A percentile compares a stretch with the other conserved stretches of the same genome.
phyloP scores from a whole-genome alignment of 2,888 invertebrate genomes.

The Agrochola lychnidis region DNA sequence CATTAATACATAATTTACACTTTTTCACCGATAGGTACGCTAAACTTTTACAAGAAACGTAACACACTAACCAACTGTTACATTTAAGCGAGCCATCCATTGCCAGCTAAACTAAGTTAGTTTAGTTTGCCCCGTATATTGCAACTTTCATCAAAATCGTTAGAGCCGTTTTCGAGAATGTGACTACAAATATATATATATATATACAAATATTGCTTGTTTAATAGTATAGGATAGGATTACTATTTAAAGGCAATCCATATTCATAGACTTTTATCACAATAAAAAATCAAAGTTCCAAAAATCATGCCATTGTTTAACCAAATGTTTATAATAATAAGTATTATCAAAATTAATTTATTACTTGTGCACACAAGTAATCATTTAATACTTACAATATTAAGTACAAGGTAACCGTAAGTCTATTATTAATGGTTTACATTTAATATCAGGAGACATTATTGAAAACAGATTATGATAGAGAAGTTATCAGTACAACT shows the following conservation, averaged over 20 bases:
- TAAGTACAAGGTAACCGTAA: conserved; percentile 28
- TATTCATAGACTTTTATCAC: neutral
- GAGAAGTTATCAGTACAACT: conserved; percentile 47
- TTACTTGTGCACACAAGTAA: conserved; percentile 10
- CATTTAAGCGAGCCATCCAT: too few species aligned
- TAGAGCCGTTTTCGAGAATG: too few species aligned
- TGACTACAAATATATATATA: too few species aligned
- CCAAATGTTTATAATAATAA: neutral
- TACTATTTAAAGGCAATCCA: neutral
- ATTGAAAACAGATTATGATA: conserved; percentile 60
- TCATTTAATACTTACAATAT: conserved; percentile 10
- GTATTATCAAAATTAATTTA: conserved; percentile 28
- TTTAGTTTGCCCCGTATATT: too few species aligned
- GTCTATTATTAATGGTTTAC: conserved; percentile 37
- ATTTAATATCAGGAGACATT: conserved; percentile 14
- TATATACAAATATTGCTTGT: too few species aligned
- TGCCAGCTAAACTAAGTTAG: too few species aligned
- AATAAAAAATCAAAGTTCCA: neutral
- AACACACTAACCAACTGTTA: too few species aligned
- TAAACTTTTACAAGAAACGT: too few species aligned
- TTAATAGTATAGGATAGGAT: too few species aligned
- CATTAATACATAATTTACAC: too few species aligned
- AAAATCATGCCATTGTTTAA: conserved; percentile 20
- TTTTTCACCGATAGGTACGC: too few species aligned
- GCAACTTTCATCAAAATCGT: too few species aligned